Conservation (phyloP, 2,888 invertebrate genomes). For the Serripes groenlandicus region DNA sequence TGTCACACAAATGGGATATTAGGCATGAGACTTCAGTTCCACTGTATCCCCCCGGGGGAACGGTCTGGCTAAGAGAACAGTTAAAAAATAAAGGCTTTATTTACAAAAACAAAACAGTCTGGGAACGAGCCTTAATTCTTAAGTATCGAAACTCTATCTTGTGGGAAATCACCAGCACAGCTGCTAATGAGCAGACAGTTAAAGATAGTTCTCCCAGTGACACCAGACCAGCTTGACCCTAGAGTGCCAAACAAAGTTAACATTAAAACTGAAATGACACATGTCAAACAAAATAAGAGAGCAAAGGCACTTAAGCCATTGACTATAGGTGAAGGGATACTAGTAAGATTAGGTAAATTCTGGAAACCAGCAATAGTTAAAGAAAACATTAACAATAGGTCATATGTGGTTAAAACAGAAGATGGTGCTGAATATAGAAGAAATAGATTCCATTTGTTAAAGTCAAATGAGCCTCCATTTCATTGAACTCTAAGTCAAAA, state of each 20-base stretch:
- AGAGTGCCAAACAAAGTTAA: neutral
- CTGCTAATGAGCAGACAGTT: constrained; percentile 52
- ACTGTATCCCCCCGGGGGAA: constrained; percentile 60
- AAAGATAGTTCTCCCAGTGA: constrained; percentile 34
- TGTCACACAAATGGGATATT: constrained; percentile 58
- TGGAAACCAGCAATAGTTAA: constrained; percentile 1
- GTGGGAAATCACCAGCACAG: constrained; percentile 48
- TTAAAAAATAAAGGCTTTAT: constrained; percentile 61
- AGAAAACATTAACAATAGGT: neutral
- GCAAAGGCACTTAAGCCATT: neutral
- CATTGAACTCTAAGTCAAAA: too few species aligned
- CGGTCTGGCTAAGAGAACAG: constrained; percentile 61
- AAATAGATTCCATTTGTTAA: constrained; percentile 6
- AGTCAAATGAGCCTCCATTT: neutral
- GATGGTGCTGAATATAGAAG: constrained; percentile 6
- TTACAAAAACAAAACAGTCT: constrained; percentile 43
- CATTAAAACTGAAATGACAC: neutral
- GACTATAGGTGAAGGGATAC: neutral
- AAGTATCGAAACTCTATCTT: constrained; percentile 50
- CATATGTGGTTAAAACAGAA: neutral
- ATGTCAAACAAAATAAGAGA: constrained; percentile 7
- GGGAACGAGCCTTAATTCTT: constrained; percentile 8
- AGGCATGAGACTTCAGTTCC: constrained; percentile 58
- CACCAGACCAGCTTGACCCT: constrained; percentile 5
- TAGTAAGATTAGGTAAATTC: neutral